Evolutionary conservation across 2,797 vertebrate species (phyloP).

Genomic region (Sparidentex hasta): DNA sequence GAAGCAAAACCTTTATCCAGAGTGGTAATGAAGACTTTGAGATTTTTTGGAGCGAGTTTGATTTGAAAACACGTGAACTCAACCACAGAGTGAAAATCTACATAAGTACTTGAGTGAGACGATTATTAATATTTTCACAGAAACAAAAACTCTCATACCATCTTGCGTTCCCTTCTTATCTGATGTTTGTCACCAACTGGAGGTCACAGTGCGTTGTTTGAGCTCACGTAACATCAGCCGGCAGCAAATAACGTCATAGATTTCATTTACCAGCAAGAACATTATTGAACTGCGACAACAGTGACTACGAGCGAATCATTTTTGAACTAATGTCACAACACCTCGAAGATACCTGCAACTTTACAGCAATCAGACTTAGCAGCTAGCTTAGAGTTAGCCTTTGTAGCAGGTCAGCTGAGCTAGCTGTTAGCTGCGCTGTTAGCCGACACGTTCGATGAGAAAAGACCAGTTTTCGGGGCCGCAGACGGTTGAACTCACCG

Average conservation of each 20-base stretch:
- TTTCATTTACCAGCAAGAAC: too few relatives aligned
- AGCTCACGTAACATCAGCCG: background rate
- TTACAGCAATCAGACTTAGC: background rate
- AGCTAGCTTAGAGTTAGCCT: background rate
- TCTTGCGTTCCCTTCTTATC: background rate
- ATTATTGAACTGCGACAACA: too few relatives aligned
- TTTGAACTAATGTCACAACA: too few relatives aligned
- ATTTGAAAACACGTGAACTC: background rate
- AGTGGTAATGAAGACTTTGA: accelerated
- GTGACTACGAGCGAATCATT: too few relatives aligned
- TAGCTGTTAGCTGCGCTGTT: background rate
- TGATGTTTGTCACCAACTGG: background rate
- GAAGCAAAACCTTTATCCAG: accelerated
- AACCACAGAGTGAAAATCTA: too few relatives aligned
- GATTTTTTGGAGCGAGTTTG: background rate
- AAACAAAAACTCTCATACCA: too few relatives aligned
- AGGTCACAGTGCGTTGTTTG: background rate
- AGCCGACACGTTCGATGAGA: accelerated
- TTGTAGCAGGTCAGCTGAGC: background rate
- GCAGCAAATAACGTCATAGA: background rate
- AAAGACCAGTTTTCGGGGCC: too few relatives aligned
- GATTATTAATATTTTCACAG: accelerated
- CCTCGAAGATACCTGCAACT: background rate
- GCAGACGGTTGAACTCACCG: conserved; percentile 51
- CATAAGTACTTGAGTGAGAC: background rate